Evolutionary conservation across 2,797 vertebrate species (phyloP).

Genomic region (Lateolabrax maculatus): DNA sequence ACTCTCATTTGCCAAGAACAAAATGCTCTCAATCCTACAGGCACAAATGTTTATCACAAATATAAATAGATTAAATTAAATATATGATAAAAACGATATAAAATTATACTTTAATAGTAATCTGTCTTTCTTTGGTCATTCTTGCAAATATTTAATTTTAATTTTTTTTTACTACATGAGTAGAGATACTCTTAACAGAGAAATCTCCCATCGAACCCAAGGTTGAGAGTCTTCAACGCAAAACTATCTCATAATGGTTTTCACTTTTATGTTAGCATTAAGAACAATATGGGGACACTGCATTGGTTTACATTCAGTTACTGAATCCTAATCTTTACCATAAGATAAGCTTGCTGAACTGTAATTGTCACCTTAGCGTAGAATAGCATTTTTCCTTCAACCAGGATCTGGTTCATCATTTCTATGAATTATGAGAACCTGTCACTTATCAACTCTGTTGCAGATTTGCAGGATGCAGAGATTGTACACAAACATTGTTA

Average conservation of each 20-base stretch:
- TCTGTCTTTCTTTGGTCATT: not conserved
- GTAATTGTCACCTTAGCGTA: too few species aligned
- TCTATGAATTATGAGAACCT: too few species aligned
- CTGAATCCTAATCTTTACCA: not conserved
- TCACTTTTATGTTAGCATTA: not conserved
- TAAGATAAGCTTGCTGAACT: not conserved
- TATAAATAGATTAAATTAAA: not conserved
- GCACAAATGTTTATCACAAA: conserved; percentile 12
- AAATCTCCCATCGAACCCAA: not conserved
- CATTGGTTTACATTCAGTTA: not conserved
- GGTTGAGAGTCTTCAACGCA: not conserved
- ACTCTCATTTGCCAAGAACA: conserved; percentile 31
- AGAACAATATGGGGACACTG: not conserved
- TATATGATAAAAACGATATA: not conserved
- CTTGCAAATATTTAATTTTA: not conserved
- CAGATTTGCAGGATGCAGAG: too few species aligned
- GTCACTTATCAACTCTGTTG: too few species aligned
- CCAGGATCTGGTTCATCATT: too few species aligned
- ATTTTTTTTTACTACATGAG: not conserved
- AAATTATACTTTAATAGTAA: not conserved
- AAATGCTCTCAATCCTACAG: conserved; percentile 22
- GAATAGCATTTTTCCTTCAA: too few species aligned
- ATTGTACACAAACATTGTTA: too few species aligned
- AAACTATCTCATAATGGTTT: not conserved
- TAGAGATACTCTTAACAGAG: not conserved